Evolutionary conservation across 2,888 invertebrate genomes (phyloP).

Genomic region (Sphaerophoria rueppellii): DNA sequence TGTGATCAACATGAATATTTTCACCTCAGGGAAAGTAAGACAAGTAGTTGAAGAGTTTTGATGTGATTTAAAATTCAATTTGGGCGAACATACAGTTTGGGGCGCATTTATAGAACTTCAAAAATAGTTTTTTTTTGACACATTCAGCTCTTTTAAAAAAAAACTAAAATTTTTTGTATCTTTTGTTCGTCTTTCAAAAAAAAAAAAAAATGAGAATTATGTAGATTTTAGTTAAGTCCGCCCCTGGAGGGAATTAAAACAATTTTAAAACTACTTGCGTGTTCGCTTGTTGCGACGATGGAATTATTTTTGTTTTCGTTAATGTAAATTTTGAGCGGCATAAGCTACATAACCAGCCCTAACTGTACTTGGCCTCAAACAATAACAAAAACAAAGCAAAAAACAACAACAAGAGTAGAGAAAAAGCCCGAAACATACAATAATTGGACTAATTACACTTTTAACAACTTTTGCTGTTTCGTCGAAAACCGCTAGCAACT

Average conservation of each 20-base stretch:
- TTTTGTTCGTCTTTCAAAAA: background rate
- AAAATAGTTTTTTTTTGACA: no score
- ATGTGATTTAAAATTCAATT: no score
- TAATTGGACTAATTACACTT: slow-evolving; percentile 74
- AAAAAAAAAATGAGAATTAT: no score
- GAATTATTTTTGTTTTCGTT: slow-evolving; percentile 57
- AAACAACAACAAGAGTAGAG: slow-evolving; percentile 17
- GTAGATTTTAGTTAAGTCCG: no score
- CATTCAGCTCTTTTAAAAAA: no score
- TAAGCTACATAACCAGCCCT: slow-evolving; percentile 35
- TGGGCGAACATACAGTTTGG: no score
- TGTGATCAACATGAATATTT: no score
- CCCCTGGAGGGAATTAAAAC: background rate
- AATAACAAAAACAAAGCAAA: slow-evolving; percentile 8
- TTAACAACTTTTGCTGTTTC: slow-evolving; percentile 69
- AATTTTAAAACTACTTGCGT: slow-evolving; percentile 53
- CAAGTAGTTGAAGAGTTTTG: no score
- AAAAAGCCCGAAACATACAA: slow-evolving; percentile 65
- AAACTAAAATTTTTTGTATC: no score
- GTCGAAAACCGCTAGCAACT: slow-evolving; percentile 24
- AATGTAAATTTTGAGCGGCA: slow-evolving; percentile 52
- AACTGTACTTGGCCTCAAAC: slow-evolving; percentile 34
- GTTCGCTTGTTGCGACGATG: slow-evolving; percentile 42
- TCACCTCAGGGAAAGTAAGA: no score
- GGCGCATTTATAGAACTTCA: no score